Evolutionary conservation across 2,888 invertebrate genomes (phyloP), one percentile per base, ranked within the genome.

Genomic region (Biston betularia): DNA sequence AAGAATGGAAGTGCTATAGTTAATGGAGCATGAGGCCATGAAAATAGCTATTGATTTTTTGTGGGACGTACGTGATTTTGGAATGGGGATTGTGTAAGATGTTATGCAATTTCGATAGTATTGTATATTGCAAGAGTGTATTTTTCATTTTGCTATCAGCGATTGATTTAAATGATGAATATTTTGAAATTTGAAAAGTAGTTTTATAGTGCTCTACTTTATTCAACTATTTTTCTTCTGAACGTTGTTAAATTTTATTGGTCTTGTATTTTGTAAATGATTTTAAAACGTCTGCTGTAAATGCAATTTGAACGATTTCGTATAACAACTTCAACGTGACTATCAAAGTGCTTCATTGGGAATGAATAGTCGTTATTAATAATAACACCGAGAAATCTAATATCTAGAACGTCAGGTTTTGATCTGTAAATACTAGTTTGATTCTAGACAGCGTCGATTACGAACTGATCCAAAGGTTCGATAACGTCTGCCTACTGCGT

Each of bases 31-130:
- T 60, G 55, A 68, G 63, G 59, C 67, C 63, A 65, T 75, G 71
- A 78, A 79, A 82, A 79, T 80, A 72, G 68, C 75, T 76, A 79
- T 81, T 77, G 78, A 79, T 79, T 85, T 85, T 86, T 85, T 84
- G 77, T 72, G 48, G 55, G 69, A 71, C 77, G 75, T 74, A 67
- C 71, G 75, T 76, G 58, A 33, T 55, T 67, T 67, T 67, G 45
- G 34, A 67, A 50, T 14, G 40, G 55, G 44, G 57, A 54, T 59
- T 67, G 67, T 63, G 58, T 55, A 63, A 63, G 24, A 45, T 50
- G 38, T 66, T 66, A 40, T 65, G 53, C 45, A 57, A 57, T 63
- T 53, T 44, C 12, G 14, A 24, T 15, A 35, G 11, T 38, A 38
- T 38, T 38, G 35, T 38, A 38, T 38, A 12, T n/a, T 1, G n/a